Conservation (phyloP, 2,888 invertebrate genomes). For the Apocheima hispidaria region DNA sequence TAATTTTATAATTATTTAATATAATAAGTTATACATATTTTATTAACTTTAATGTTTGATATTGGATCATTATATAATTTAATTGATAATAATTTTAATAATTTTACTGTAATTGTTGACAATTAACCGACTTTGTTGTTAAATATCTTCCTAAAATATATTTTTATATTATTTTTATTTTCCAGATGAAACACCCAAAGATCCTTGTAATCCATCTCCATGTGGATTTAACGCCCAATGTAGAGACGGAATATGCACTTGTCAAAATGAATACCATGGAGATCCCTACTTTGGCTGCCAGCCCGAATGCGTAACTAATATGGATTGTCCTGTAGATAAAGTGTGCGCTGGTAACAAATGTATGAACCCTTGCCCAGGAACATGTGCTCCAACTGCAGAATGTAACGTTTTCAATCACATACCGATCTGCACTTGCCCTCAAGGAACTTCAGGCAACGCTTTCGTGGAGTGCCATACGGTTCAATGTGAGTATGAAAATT, state of each 20-base stretch:
- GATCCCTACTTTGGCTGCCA: constrained; percentile 91
- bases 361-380: constrained; percentile 90
- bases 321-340: constrained; percentile 88
- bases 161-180: constrained; percentile 33
- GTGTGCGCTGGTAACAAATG: constrained; percentile 92
- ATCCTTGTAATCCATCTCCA: constrained; percentile 91
- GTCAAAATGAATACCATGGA: constrained; percentile 90
- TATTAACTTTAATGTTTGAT: too few relatives aligned
- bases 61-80: too few relatives aligned
- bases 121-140: too few relatives aligned
- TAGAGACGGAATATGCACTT: constrained; percentile 88
- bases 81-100: too few relatives aligned
- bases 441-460: constrained; percentile 89
- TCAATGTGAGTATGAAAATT: constrained; percentile 74
- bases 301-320: constrained; percentile 92
- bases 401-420: constrained; percentile 89
- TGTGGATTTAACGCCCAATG: constrained; percentile 89
- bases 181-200: constrained; percentile 73
- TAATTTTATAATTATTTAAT: too few relatives aligned
- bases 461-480: constrained; percentile 88
- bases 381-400: constrained; percentile 87
- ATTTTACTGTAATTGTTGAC: too few relatives aligned
- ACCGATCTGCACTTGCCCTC: constrained; percentile 88
- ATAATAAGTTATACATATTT: too few relatives aligned
- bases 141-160: neutral